A percentile compares a stretch with the other conserved stretches of the same genome.
These are phyloP conservation scores for Diceros bicornis DNA, from an alignment of 2,797 vertebrate species.

Conservation along the genomic window DNA sequence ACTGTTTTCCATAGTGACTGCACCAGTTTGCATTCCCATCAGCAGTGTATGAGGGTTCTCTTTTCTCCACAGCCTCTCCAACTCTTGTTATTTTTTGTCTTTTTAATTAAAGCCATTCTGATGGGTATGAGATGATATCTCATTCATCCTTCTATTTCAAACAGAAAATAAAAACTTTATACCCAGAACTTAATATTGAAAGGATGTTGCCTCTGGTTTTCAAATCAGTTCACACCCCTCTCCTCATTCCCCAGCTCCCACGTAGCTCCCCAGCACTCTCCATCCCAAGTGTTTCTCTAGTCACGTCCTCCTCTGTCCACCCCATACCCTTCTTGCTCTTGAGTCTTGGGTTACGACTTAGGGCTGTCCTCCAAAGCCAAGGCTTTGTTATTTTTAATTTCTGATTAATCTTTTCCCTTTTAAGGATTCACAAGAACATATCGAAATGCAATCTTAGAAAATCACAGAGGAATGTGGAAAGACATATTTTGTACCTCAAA, in stretches of 20 bases:
- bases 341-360: background rate
- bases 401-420: background rate
- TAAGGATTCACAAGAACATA: background rate
- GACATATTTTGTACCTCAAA: background rate
- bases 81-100: too few species aligned
- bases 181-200: background rate
- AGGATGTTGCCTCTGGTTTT: background rate
- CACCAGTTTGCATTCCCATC: too few species aligned
- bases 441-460: background rate
- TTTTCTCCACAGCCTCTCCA: too few species aligned
- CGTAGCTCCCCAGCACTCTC: background rate
- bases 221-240: rapidly evolving
- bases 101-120: too few species aligned
- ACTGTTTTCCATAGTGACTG: too few species aligned
- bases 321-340: background rate
- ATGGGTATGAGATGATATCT: too few species aligned
- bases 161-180: slow-evolving; percentile 38
- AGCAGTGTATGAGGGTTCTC: too few species aligned
- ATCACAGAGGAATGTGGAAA: background rate
- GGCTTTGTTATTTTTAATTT: slow-evolving; percentile 18
- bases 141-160: slow-evolving; percentile 27
- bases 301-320: background rate
- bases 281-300: background rate
- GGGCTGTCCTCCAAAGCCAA: background rate
- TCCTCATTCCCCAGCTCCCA: background rate